These are phyloP conservation scores for Poecile montanus DNA, from an alignment of 2,797 vertebrate genomes.

Conservation along the genomic window DNA sequence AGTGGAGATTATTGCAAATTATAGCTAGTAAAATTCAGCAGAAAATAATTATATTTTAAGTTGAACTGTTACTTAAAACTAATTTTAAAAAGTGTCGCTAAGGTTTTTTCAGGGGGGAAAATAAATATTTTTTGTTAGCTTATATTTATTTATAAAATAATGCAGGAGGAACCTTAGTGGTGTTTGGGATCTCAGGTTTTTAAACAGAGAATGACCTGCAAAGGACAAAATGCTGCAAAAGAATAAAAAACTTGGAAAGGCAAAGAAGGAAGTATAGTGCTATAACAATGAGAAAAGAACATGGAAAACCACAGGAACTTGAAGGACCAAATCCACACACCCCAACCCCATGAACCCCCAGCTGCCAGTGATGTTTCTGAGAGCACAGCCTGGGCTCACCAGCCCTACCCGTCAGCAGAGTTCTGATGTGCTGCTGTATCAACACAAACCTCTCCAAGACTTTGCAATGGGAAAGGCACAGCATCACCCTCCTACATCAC, in stretches of 20 bases:
- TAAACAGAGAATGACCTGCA: neutral
- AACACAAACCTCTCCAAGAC: neutral
- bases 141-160: neutral
- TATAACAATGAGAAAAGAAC: neutral
- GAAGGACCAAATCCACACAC: neutral
- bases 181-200: neutral
- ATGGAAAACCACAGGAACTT: neutral
- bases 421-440: neutral
- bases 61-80: neutral
- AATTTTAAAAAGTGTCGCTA: neutral
- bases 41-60: neutral
- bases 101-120: accelerated
- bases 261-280: neutral
- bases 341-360: no score
- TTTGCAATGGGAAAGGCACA: neutral
- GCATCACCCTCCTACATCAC: neutral
- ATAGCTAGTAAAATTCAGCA: neutral
- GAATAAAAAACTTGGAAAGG: neutral
- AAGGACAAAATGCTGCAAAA: neutral
- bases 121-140: neutral
- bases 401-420: neutral
- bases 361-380: neutral
- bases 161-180: neutral
- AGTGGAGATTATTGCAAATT: neutral
- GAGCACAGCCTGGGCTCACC: neutral